phyloP scores from a whole-genome alignment of 1,140 invertebrate species.

The Drosophila kepulauana region DNA sequence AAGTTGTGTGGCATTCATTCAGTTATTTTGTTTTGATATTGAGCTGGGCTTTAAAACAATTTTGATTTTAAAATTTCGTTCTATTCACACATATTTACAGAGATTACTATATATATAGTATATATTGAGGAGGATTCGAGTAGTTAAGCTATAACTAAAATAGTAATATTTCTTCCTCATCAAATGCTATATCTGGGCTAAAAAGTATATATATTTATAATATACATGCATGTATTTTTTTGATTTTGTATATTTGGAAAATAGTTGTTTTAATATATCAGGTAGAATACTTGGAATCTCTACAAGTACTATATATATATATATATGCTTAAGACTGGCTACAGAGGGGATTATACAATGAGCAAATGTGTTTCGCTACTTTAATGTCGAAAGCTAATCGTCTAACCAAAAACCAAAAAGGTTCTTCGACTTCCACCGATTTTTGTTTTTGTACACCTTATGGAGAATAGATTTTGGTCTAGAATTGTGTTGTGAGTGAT shows the following conservation, averaged over 20 bases:
- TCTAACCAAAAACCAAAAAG: constrained; percentile 12
- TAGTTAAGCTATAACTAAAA: constrained; percentile 33
- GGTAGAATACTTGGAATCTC: constrained; percentile 41
- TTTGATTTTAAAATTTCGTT: constrained; percentile 51
- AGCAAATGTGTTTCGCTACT: constrained; percentile 31
- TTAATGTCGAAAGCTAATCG: constrained; percentile 11
- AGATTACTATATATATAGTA: constrained; percentile 1
- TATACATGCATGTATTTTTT: neutral
- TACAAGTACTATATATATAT: constrained; percentile 17
- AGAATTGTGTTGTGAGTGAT: constrained; percentile 19
- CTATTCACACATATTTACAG: constrained; percentile 65
- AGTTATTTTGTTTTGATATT: constrained; percentile 22
- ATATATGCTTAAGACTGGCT: constrained; percentile 10
- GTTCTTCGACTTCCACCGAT: constrained; percentile 5
- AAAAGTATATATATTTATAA: constrained; percentile 25
- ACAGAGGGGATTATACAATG: constrained; percentile 52
- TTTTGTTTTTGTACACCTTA: constrained; percentile 72
- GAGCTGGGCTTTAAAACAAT: constrained; percentile 48
- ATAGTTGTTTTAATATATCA: constrained; percentile 38
- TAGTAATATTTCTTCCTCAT: constrained; percentile 1
- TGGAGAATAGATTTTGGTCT: constrained; percentile 69
- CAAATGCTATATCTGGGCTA: constrained; percentile 26
- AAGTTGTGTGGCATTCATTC: constrained; percentile 1
- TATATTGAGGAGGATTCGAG: constrained; percentile 12
- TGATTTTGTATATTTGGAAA: constrained; percentile 31